Base-by-base conservation (phyloP, 2,888 invertebrate genomes). In the Cyclophora albipunctata region DNA sequence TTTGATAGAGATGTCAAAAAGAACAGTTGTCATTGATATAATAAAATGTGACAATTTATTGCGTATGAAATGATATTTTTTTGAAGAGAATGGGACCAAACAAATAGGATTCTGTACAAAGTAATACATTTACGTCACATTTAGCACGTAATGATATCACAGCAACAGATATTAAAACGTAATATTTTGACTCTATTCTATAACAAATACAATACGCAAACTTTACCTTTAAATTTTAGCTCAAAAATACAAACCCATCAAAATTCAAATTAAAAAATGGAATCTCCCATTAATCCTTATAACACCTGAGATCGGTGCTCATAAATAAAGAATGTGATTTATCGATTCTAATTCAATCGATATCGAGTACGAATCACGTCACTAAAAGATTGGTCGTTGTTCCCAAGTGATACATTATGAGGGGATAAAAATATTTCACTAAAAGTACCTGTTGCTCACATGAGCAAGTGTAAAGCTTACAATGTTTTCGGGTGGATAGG, bases 381-480 rank as follows among this genome's bases (percentile, higher is more conserved):
- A 67, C 76, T 78, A 70, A 57, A 73, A 73, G 71, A 73, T 71
- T 55, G 67, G 67, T 69, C 75, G 70, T 69, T 64, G 66, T 68
- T 60, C 62, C 60, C 58, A 63, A 75, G 78, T 83, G 84, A 84
- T 84, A 85, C 80, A 84, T 84, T 84, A 78, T 69, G 63, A 55
- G 63, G 63, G 76, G 76, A 80, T 82, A 78, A 82, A 82, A 86
- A 84, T 84, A 84, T 84, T 78, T 83, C 79, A 74, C 74, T 69
- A 71, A 60, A 69, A 66, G 69, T 57, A 86, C 86, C 86, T 86
- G 86, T 86, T 86, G 86, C 82, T 71, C 72, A 73, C 73, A 73
- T 73, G 73, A 71, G 63, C 63, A 66, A 73, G 69, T 64, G 63
- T 62, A 64, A 67, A 69, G 65, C 62, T 66, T 60, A 61, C 54